Evolutionary conservation across 2,888 invertebrate species (phyloP).

Genomic region (Tenthredo scrophulariae): DNA sequence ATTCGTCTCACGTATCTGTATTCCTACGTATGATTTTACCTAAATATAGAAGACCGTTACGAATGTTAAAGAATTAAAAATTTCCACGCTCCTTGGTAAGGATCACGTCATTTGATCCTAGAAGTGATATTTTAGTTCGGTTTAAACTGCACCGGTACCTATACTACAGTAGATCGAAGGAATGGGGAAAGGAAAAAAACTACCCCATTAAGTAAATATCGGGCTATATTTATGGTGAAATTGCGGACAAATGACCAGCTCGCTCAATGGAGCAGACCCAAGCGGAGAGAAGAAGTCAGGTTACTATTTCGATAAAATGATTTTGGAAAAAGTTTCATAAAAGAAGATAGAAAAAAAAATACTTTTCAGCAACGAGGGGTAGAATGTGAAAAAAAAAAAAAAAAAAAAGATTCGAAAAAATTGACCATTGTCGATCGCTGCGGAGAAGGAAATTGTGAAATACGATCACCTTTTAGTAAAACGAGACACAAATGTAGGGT

Average conservation of each 20-base stretch:
- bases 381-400: constrained; percentile 55
- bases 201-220: constrained; percentile 64
- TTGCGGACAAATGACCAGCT: constrained; percentile 74
- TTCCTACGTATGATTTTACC: neutral
- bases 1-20: neutral
- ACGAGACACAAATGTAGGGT: constrained; percentile 75
- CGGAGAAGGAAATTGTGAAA: constrained; percentile 69
- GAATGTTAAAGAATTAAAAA: constrained; percentile 67
- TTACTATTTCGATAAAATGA: constrained; percentile 56
- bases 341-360: constrained; percentile 46
- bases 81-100: constrained; percentile 72
- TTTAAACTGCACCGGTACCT: constrained; percentile 41
- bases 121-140: constrained; percentile 47
- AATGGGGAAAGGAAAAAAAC: constrained; percentile 56
- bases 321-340: constrained; percentile 40
- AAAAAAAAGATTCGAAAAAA: constrained; percentile 59
- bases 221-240: constrained; percentile 71
- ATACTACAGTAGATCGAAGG: constrained; percentile 43
- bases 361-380: constrained; percentile 1
- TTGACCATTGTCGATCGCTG: constrained; percentile 56
- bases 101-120: constrained; percentile 70
- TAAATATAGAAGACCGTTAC: constrained; percentile 60
- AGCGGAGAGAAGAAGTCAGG: constrained; percentile 55
- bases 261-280: constrained; percentile 57
- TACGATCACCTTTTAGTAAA: constrained; percentile 77